Base-by-base conservation (phyloP, 2,888 invertebrate genomes). In the Polyommatus icarus region DNA sequence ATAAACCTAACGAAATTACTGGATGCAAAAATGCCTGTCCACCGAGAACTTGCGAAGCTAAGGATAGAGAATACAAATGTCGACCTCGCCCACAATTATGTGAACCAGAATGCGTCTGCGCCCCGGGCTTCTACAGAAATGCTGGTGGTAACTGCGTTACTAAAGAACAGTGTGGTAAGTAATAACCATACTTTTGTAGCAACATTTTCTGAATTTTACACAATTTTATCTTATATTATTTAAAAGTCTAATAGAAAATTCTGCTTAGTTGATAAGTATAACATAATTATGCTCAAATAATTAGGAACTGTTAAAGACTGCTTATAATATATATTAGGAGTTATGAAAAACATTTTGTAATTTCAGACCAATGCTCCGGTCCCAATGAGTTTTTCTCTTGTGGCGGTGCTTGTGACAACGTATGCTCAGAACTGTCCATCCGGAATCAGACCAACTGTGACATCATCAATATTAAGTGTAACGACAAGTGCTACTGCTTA, bases 401-500 rank as follows among this genome's bases (percentile, higher is more conserved):
- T 12, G 79, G 79, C 1, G 46, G 57, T 1, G 59, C 78, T 12
- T 80, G 80, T 24, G 80, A 78, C 46, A 80, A 79, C 24, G 79
- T 76, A 1, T 80, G 80, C 36, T 40, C 77, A 0, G 78, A 76
- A 4, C 29, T 80, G 32, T 67, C 18, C n/a, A 67, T 40, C 50
- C 77, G 76, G 36, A 80, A 80, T 29, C 77, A 78, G 61, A 79
- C 79, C 12, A 36, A 78, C n/a, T 80, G 80, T n/a, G 77, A 78
- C 20, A 76, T 78, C 15, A 3, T 75, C 18, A 80, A 78, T 32
- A 71, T 75, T 10, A 71, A 80, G 36, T 88, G 89, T 79, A 85
- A 82, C 40, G 75, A 81, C 40, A 84, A 71, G 80, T 89, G 89
- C 78, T 88, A 87, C 77, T 89, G 89, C 50, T 79, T 84, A 54